phyloP scores from a whole-genome alignment of 2,113 vertebrate genomes.

The Sphaerodactylus townsendi region DNA sequence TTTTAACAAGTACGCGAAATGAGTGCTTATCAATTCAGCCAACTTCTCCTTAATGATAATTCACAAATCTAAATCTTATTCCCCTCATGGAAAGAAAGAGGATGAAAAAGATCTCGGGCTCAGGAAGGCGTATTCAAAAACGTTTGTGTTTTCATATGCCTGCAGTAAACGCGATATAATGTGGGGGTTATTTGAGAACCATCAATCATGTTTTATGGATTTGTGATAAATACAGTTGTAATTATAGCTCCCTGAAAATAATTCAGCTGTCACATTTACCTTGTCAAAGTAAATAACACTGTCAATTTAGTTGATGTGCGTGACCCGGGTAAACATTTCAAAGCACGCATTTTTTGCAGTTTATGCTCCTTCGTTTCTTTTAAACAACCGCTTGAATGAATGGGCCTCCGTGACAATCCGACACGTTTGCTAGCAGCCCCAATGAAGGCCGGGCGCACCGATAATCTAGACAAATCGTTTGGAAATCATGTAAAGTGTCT shows the following conservation, averaged over 20 bases:
- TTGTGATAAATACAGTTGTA: slow-evolving; percentile 49
- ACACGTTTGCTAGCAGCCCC: slow-evolving; percentile 49
- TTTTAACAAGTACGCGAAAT: slow-evolving; percentile 7
- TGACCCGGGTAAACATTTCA: slow-evolving; percentile 55
- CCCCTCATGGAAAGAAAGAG: slow-evolving; percentile 23
- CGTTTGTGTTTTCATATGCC: slow-evolving; percentile 32
- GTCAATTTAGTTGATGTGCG: slow-evolving; percentile 50
- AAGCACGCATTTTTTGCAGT: slow-evolving; percentile 65
- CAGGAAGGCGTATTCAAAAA: slow-evolving; percentile 46
- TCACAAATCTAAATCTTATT: slow-evolving; percentile 43
- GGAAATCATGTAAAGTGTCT: slow-evolving; percentile 30
- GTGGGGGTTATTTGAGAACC: slow-evolving; percentile 49
- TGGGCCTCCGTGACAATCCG: slow-evolving; percentile 55
- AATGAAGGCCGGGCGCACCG: slow-evolving; percentile 22
- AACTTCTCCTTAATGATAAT: slow-evolving; percentile 44
- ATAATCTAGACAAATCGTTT: slow-evolving; percentile 34
- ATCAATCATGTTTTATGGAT: slow-evolving; percentile 58
- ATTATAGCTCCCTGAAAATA: slow-evolving; percentile 57
- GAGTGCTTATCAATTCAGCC: slow-evolving; percentile 51
- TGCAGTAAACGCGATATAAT: slow-evolving; percentile 43
- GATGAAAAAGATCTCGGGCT: neutral
- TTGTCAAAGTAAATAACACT: slow-evolving; percentile 61
- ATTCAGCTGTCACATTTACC: slow-evolving; percentile 63
- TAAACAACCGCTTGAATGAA: slow-evolving; percentile 63
- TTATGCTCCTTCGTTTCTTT: slow-evolving; percentile 42